Evolutionary conservation across 2,113 vertebrate genomes (phyloP), one percentile per base, ranked within the genome.

Genomic region (Ranitomeya imitator): DNA sequence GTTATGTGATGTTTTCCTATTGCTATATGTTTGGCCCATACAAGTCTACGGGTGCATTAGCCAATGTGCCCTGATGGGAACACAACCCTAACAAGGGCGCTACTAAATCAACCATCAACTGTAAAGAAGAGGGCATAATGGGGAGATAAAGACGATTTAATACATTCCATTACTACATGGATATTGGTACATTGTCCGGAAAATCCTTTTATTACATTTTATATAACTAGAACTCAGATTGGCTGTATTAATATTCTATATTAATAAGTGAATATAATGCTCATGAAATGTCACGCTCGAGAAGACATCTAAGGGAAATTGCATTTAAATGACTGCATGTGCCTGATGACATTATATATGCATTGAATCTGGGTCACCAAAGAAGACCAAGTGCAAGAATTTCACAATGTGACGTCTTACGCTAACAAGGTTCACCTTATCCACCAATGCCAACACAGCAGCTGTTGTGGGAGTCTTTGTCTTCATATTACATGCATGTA

Each of bases 391-490:
- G 93, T 93, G 92, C 95, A 93, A 67, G 92, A 92, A 90, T 82
- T 91, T 90, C 76, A 91, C 90, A 90, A 89, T 92, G 91, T 91
- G 92, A 92, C 94, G 92, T 90, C 74, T 54, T 83, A 52, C 74
- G 93, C 89, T 2, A 26, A 90, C 16, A 84, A 92, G 91, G 92
- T 92, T 90, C 94, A 95, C 94, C 94, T 95, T 94, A 92, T 93
- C 90, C 92, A 93, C 91, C 0, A 76, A 92, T 92, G 81, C 86
- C 86, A 76, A 89, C 0, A 2, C 83, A 65, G 91, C 91, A 92
- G 95, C 96, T 96, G 93, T 94, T 94, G 96, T 96, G 95, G 96
- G 93, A 95, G 95, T 95, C 96, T 94, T 95, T 95, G 96, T 95
- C 95, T 96, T 95, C 95, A 95, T 93, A 92, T 96, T 92, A 93